A percentile compares a stretch with the other conserved stretches of the same genome.
Conservation (phyloP, 2,797 vertebrate genomes). For the Liparis tanakae region DNA sequence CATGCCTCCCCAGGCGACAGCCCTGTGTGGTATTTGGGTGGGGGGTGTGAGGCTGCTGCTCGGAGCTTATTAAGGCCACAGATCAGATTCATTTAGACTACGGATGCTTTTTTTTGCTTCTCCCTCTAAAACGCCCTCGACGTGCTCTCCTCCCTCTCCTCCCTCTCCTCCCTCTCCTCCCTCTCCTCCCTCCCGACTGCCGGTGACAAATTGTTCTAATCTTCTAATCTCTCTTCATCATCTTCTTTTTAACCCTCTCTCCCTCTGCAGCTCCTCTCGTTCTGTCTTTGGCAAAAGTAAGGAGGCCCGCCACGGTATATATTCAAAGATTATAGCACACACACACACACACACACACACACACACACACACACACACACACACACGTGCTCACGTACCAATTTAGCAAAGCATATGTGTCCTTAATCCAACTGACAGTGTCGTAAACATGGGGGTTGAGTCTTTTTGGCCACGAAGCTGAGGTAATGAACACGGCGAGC, state of each 20-base stretch:
- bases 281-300: conserved; percentile 33
- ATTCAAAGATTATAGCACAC: conserved; percentile 53
- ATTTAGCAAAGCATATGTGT: conserved; percentile 69
- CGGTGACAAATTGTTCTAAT: conserved; percentile 57
- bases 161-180: too few relatives aligned
- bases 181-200: too few relatives aligned
- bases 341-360: neutral
- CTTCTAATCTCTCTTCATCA: conserved; percentile 39
- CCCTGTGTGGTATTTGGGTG: conserved; percentile 67
- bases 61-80: conserved; percentile 40
- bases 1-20: conserved; percentile 55
- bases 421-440: conserved; percentile 67
- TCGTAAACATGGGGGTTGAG: conserved; percentile 65
- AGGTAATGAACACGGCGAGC: conserved; percentile 63
- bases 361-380: conserved; percentile 26
- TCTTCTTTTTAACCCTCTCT: conserved; percentile 35
- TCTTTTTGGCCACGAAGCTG: conserved; percentile 62
- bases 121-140: conserved; percentile 41
- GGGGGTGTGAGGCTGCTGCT: conserved; percentile 59
- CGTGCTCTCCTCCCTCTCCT: conserved; percentile 32
- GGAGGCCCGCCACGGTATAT: conserved; percentile 24
- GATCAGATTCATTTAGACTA: conserved; percentile 59
- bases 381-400: conserved; percentile 47
- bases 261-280: conserved; percentile 13
- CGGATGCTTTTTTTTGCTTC: conserved; percentile 37